Evolutionary conservation across 2,797 vertebrate genomes (phyloP).

Genomic region (Percopsis omiscomaycus): DNA sequence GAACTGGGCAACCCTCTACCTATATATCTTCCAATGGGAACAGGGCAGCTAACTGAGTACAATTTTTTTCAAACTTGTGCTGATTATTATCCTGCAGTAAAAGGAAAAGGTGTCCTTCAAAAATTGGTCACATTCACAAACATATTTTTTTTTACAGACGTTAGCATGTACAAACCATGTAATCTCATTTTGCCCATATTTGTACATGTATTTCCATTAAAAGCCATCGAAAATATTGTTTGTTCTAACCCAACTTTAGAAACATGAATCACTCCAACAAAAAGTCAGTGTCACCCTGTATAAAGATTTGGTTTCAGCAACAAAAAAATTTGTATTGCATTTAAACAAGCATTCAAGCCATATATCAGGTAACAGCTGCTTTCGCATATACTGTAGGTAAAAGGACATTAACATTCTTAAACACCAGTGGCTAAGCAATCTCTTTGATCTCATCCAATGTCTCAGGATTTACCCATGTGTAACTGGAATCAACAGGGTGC

Average conservation of each 20-base stretch:
- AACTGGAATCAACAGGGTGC: conserved; percentile 13
- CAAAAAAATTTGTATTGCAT: background rate
- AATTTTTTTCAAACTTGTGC: background rate
- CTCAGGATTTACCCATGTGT: conserved; percentile 14
- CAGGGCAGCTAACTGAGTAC: background rate
- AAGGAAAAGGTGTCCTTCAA: no score
- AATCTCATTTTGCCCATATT: no score
- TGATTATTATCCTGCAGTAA: no score
- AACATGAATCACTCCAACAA: no score
- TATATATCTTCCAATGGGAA: conserved; percentile 11
- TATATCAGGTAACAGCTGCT: conserved; percentile 1
- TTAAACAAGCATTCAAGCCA: background rate
- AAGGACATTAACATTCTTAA: background rate
- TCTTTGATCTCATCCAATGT: conserved; percentile 5
- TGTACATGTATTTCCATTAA: no score
- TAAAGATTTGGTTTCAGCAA: background rate
- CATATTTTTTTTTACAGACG: no score
- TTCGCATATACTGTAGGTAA: background rate
- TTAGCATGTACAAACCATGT: no score
- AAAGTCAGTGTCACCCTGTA: background rate
- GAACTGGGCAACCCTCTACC: conserved; percentile 29
- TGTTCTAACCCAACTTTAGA: no score
- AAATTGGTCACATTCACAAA: no score
- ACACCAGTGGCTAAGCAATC: conserved; percentile 2
- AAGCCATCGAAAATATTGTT: no score